Conservation (phyloP, 35 echinoderm and acorn worm genomes). For the Ophioderma brevispina region DNA sequence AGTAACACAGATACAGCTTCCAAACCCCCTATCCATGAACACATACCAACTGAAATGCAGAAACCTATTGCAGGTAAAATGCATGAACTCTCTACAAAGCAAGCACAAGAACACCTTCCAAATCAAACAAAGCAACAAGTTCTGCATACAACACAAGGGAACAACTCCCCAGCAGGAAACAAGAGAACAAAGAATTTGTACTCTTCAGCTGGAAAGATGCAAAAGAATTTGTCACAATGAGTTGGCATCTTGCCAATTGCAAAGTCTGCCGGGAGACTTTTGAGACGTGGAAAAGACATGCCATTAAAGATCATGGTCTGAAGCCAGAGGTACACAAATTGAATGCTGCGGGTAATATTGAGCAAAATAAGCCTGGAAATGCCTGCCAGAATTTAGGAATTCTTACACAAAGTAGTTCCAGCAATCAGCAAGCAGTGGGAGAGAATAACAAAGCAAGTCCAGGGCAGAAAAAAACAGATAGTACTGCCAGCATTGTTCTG, state of each 20-base stretch:
- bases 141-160: no score
- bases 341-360: not conserved
- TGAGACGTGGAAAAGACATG: not conserved
- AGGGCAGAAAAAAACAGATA: no score
- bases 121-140: no score
- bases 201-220: not conserved
- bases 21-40: no score
- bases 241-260: not conserved
- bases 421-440: not conserved
- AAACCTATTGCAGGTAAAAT: no score
- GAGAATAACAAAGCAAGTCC: no score
- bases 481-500: no score
- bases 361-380: not conserved
- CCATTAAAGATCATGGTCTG: not conserved
- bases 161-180: not conserved
- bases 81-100: no score
- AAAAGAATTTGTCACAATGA: not conserved
- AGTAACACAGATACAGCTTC: no score
- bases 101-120: no score
- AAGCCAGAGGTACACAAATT: not conserved
- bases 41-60: no score
- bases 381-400: not conserved
- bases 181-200: not conserved
- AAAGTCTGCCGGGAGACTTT: not conserved
- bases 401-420: not conserved